Percentiles rank a stretch among this genome's conserved stretches.
Evolutionary conservation across 2,113 vertebrate species (phyloP).

Genomic region (Chamaea fasciata): DNA sequence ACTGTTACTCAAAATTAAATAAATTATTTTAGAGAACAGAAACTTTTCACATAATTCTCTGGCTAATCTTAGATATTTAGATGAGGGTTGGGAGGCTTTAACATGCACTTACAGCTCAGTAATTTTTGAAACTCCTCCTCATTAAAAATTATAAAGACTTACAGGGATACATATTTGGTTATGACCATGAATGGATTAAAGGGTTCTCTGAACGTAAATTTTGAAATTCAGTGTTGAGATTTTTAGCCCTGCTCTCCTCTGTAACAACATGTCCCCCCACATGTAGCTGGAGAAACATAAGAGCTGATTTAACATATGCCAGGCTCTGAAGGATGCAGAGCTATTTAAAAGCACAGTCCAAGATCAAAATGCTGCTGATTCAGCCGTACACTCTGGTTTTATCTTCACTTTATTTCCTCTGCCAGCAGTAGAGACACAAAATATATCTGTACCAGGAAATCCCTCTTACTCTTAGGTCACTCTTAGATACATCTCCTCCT

Average conservation of each 20-base stretch:
- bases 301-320: not conserved
- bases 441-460: not conserved
- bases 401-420: not conserved
- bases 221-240: not conserved
- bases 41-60: not conserved
- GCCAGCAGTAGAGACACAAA: not conserved
- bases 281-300: not conserved
- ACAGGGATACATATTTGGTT: not conserved
- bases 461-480: not conserved
- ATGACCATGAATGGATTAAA: not conserved
- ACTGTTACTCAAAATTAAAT: not conserved
- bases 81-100: not conserved
- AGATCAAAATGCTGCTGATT: constrained; percentile 15
- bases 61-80: not conserved
- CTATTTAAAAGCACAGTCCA: not conserved
- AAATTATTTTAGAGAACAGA: not conserved
- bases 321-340: not conserved
- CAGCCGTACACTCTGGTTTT: not conserved
- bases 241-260: not conserved
- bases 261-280: not conserved
- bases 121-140: not conserved
- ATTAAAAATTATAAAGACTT: not conserved
- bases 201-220: not conserved
- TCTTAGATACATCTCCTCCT: not conserved
- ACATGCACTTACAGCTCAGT: not conserved